Evolutionary conservation across 2,797 vertebrate genomes (phyloP), one percentile per base, ranked within the genome.

Genomic region (Tenualosa thibaudeaui): DNA sequence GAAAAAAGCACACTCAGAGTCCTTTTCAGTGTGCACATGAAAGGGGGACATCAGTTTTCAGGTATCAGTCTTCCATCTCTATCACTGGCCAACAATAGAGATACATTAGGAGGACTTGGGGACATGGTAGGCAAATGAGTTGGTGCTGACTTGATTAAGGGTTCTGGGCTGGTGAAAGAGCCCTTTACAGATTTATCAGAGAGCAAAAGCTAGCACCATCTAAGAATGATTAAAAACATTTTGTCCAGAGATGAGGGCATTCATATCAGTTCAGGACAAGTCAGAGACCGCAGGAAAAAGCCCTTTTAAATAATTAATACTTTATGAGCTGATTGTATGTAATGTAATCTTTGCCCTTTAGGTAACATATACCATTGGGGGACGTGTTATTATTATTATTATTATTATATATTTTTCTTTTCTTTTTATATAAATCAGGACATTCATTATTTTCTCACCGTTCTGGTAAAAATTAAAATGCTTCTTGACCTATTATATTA

Each of bases 101-200:
- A 86, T 87, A 87, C 87, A 91, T 92, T 91, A 89, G 86, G 86
- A 88, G 75, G 86, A 88, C 87, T 91, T 86, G 78, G 85, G 88
- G 87, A 87, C 87, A 88, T 89, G 88, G 88, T 81, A 87, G 89
- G 85, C 86, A 58, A 88, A 91, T 90, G 83, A 86, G 83, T 81
- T 88, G 75, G 86, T 87, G 85, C 88, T 56, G 87, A 92, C 90
- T 90, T 93, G 88, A 92, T 92, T 88, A 92, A 90, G 86, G 71
- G 5, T 12, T 54, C 85, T 83, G 12, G 83, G 84, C 90, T 90
- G 82, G 89, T 26, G 84, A 89, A 92, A 88, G 82, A 88, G 85
- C 53, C 81, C 31, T 90, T 75, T 68, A 71, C 82, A 87, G 84
- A 56, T 84, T 91, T 86, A 84, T 22, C 84, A 84, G 82, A 81